Base-by-base conservation (phyloP, 2,797 vertebrate species). In the Oreochromis grahami region DNA sequence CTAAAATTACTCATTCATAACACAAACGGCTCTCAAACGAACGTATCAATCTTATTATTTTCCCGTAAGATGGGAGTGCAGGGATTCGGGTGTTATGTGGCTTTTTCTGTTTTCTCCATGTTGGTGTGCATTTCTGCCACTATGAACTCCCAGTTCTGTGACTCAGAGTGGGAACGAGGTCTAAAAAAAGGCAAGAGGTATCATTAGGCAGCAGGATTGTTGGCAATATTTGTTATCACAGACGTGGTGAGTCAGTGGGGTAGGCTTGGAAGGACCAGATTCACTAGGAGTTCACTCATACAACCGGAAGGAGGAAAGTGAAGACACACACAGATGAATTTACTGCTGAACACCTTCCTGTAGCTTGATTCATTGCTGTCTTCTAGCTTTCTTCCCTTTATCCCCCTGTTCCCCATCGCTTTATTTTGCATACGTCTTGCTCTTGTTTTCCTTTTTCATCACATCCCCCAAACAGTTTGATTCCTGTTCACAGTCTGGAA, bases 401-500 rank as follows among this genome's bases (percentile, higher is more conserved):
- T 5, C 76, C 56, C 1, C 50, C 78, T 77, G 48, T 55, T 55
- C 43, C 0, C 43, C 45, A 50, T 74, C 29, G 6, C 15, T 48
- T 74, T 74, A 74, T 0, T 74, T 74, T 74, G 19, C 43, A 50
- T 32, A 32, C 12, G 11, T 13, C 78, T 56, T 52, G 34, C 50
- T 45, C 79, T n/a, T 74, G 26, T 87, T 63, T 76, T 43, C 38
- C 52, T 76, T 82, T 76, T 10, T 50, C 4, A 52, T 32, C 45
- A 74, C 21, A 38, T 26, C 21, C 50, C 76, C 79, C 76, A 10
- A 45, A 9, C 77, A 32, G 34, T 32, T 79, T 56, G 76, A 60
- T 81, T 21, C 1, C 53, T 56, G 51, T 76, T 50, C 84, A 76
- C 19, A 17, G 48, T 80, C 70, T 92, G 95, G 92, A 96, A 95